Percentiles rank a stretch among this genome's conserved stretches.
These are phyloP conservation scores for Amblyopsis rosae DNA, from an alignment of 2,113 vertebrate species.

Conservation along the genomic window DNA sequence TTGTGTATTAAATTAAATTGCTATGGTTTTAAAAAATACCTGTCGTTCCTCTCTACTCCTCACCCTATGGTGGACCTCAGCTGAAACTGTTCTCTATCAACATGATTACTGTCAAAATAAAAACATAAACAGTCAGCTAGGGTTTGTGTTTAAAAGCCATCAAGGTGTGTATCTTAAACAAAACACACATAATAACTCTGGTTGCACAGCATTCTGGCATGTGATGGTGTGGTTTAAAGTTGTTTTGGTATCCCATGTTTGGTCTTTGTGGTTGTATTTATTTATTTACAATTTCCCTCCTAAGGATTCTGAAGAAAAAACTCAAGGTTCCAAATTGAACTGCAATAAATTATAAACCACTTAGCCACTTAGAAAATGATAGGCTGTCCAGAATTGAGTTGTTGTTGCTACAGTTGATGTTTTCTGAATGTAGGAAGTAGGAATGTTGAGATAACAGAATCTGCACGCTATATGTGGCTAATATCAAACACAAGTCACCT, in stretches of 20 bases:
- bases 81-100: too few relatives aligned
- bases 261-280: not conserved
- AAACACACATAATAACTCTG: not conserved
- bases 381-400: conserved; percentile 29
- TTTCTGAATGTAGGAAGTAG: conserved; percentile 44
- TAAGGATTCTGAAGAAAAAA: conserved; percentile 42
- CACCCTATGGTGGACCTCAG: not conserved
- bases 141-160: too few relatives aligned
- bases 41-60: not conserved
- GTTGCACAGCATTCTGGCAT: not conserved
- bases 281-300: not conserved
- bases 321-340: conserved; percentile 36
- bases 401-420: conserved; percentile 9
- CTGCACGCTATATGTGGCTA: conserved; percentile 31
- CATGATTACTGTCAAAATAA: too few relatives aligned
- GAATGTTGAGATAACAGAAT: conserved; percentile 47
- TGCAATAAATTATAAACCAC: conserved; percentile 53
- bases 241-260: conserved; percentile 14
- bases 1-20: too few relatives aligned
- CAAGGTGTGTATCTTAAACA: not conserved
- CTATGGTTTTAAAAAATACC: not conserved
- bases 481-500: conserved; percentile 38
- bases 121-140: too few relatives aligned
- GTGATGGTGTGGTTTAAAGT: not conserved
- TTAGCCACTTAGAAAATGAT: conserved; percentile 46